A percentile compares a stretch with the other conserved stretches of the same genome.
phyloP scores from a whole-genome alignment of 2,888 invertebrate genomes.

The Drosophila paramelanica region DNA sequence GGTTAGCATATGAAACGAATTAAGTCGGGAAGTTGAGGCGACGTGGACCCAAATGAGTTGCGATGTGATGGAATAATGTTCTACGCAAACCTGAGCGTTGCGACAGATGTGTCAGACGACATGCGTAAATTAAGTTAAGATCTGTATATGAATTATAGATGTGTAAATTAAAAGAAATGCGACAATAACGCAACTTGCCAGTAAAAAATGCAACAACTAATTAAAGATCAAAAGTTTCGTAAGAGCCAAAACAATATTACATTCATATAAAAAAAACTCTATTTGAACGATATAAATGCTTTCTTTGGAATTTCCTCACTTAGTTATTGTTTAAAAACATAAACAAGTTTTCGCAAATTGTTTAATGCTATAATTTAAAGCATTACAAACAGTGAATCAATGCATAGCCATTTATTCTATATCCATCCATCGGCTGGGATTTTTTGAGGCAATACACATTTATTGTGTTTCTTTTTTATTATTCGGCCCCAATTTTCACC shows the following conservation, averaged over 20 bases:
- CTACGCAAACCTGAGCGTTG: conserved; percentile 11
- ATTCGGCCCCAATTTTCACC: too few relatives aligned
- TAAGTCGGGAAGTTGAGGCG: conserved; percentile 14
- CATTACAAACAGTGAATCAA: too few relatives aligned
- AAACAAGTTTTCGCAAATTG: too few relatives aligned
- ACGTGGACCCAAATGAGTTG: conserved; percentile 28
- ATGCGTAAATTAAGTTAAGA: conserved; percentile 40
- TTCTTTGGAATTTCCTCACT: too few relatives aligned
- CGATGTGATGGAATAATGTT: conserved; percentile 38
- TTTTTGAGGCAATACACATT: not conserved
- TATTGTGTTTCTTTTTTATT: too few relatives aligned
- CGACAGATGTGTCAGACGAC: conserved; percentile 48
- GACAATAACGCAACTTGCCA: conserved; percentile 6
- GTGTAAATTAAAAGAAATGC: conserved; percentile 6
- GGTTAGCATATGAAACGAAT: conserved; percentile 57
- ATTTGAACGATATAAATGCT: too few relatives aligned
- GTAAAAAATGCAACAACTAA: not conserved
- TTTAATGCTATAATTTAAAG: too few relatives aligned
- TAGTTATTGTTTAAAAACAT: too few relatives aligned
- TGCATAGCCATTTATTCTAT: too few relatives aligned
- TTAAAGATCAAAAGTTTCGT: not conserved
- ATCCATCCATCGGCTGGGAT: not conserved
- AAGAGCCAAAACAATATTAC: not conserved
- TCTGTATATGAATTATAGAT: conserved; percentile 40
- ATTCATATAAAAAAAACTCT: too few relatives aligned